These are phyloP conservation scores for Bergia sp. DNA, from an alignment of 92 coral and sea anemone genomes.

Conservation along the genomic window DNA sequence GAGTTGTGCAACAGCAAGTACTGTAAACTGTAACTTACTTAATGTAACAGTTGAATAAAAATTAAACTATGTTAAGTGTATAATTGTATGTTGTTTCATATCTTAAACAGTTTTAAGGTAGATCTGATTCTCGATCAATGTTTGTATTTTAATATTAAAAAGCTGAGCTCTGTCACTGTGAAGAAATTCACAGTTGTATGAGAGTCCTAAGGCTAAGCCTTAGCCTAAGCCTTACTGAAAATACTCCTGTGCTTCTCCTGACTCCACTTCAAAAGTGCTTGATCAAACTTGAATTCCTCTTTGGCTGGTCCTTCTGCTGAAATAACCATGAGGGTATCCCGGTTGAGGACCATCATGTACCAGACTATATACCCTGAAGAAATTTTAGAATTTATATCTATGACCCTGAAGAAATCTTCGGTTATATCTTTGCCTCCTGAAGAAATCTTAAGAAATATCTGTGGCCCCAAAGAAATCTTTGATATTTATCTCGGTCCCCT, in stretches of 20 bases:
- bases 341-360: too few species aligned
- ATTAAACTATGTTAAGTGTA: background rate
- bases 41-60: conserved; percentile 10
- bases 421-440: too few species aligned
- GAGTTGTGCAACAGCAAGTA: conserved; percentile 20
- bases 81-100: conserved; percentile 16
- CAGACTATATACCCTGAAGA: too few species aligned
- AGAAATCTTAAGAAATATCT: too few species aligned
- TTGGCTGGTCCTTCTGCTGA: conserved; percentile 61
- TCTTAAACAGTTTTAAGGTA: conserved; percentile 29
- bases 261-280: conserved; percentile 53
- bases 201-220: conserved; percentile 21
- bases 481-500: too few species aligned
- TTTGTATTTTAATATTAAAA: conserved; percentile 32
- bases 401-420: too few species aligned
- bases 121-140: conserved; percentile 36
- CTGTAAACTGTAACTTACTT: conserved; percentile 15
- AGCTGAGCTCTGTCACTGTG: conserved; percentile 31
- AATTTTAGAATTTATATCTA: too few species aligned
- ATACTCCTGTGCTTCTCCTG: conserved; percentile 38
- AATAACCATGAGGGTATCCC: conserved; percentile 56
- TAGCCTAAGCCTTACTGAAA: conserved; percentile 26
- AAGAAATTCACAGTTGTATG: conserved; percentile 26
- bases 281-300: conserved; percentile 55
- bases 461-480: too few species aligned